Evolutionary conservation across 2,797 vertebrate species (phyloP), one percentile per base, ranked within the genome.

Genomic region (Sebastes iracundus): DNA sequence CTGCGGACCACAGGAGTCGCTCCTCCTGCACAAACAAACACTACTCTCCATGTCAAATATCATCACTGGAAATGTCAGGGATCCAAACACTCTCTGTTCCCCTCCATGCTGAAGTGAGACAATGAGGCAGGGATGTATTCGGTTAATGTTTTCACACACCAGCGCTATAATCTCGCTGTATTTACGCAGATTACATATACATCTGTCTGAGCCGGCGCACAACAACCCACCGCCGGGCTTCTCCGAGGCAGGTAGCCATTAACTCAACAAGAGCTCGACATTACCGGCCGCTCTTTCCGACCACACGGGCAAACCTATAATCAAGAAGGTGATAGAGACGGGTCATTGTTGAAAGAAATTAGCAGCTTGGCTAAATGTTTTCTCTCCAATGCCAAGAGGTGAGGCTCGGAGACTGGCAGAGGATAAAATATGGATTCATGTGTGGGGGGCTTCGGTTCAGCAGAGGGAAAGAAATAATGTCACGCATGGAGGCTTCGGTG

Each of bases 331-430:
- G 85, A 85, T 12, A 32, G 27, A 79, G 63, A 82, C n/a, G 68
- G 79, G 87, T 81, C 80, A 80, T 55, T 70, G 79, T 77, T 52
- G 0, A 49, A 69, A 83, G 88, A 75, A 89, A 90, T 87, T 82
- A 88, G 62, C 78, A 13, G 72, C 46, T 71, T 55, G 76, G 69
- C 77, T 88, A 91, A 91, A 90, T 88, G 85, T 93, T 92, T 92
- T 90, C 72, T 23, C 73, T 77, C 14, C 6, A 38, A 79, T 73
- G 79, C 56, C 73, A 80, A 83, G 80, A 76, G 71, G 79, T 60
- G 65, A 83, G 49, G 52, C n/a, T 5, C 8, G 4, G 60, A 49
- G 75, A 25, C 49, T 59, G 80, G 49, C 28, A 52, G 65, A 1
- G 20, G 76, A 35, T 62, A 68, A 86, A 85, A 72, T 72, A 77